phyloP scores from a whole-genome alignment of 2,113 vertebrate genomes.

The Rhineura floridana region DNA sequence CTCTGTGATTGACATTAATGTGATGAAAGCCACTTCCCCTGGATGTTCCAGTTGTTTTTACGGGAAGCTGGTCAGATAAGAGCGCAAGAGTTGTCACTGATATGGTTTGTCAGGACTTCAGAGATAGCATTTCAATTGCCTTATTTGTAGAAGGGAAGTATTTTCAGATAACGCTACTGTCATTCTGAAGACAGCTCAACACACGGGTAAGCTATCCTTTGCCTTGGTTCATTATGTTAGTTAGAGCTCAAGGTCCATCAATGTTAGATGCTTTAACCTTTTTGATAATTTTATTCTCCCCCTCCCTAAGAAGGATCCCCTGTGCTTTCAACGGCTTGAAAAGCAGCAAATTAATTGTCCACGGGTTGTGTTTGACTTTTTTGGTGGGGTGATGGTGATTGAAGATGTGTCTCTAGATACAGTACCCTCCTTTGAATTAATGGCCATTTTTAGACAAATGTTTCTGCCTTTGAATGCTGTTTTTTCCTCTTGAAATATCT shows the following conservation, averaged over 20 bases:
- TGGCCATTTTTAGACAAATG: neutral
- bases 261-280: constrained; percentile 46
- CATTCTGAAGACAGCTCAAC: constrained; percentile 45
- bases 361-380: neutral
- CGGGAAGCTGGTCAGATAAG: constrained; percentile 43
- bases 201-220: constrained; percentile 49
- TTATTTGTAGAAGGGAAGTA: constrained; percentile 49
- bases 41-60: neutral
- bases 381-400: too few relatives aligned
- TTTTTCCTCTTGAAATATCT: neutral
- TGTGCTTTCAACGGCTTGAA: neutral
- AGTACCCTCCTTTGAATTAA: neutral
- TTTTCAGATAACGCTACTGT: constrained; percentile 56
- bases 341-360: neutral
- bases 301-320: constrained; percentile 16
- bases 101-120: constrained; percentile 34
- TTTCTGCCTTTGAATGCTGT: neutral
- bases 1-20: constrained; percentile 9
- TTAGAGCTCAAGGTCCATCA: constrained; percentile 39
- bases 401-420: neutral
- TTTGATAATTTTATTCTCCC: neutral
- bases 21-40: constrained; percentile 5
- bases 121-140: constrained; percentile 37
- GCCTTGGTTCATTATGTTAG: constrained; percentile 58
- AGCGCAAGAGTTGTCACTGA: constrained; percentile 37